These are phyloP conservation scores for Oligia strigilis DNA, from an alignment of 2,888 invertebrate genomes.

Conservation along the genomic window DNA sequence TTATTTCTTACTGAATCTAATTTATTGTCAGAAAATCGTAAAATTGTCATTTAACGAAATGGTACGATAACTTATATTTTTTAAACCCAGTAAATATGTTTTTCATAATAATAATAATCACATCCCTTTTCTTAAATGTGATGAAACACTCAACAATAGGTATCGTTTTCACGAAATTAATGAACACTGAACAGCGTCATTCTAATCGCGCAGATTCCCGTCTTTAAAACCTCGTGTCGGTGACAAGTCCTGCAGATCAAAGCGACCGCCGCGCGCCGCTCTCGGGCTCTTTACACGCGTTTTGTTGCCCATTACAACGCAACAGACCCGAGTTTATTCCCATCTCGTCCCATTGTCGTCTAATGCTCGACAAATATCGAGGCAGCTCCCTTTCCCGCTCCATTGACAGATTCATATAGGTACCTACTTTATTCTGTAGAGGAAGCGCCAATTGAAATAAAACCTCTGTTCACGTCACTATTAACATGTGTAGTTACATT, in stretches of 20 bases:
- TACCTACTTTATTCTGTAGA: neutral
- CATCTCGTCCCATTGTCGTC: conserved; percentile 13
- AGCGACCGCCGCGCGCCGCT: conserved; percentile 21
- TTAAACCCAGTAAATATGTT: no score
- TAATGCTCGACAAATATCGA: conserved; percentile 22
- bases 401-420: conserved; percentile 4
- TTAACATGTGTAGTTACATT: conserved; percentile 2
- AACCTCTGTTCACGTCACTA: conserved; percentile 12
- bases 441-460: conserved; percentile 1
- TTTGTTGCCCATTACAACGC: conserved; percentile 46
- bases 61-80: neutral
- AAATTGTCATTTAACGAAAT: neutral
- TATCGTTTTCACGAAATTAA: neutral
- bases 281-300: conserved; percentile 9
- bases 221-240: neutral
- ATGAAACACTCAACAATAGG: neutral
- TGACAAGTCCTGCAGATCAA: conserved; percentile 32
- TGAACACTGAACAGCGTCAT: neutral
- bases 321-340: conserved; percentile 23
- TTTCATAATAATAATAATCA: neutral
- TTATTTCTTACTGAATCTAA: neutral
- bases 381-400: no score
- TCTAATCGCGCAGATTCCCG: neutral
- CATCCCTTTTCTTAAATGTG: neutral
- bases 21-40: neutral